Evolutionary conservation across 2,797 vertebrate species (phyloP).

Genomic region (Gadopsis marmoratus): DNA sequence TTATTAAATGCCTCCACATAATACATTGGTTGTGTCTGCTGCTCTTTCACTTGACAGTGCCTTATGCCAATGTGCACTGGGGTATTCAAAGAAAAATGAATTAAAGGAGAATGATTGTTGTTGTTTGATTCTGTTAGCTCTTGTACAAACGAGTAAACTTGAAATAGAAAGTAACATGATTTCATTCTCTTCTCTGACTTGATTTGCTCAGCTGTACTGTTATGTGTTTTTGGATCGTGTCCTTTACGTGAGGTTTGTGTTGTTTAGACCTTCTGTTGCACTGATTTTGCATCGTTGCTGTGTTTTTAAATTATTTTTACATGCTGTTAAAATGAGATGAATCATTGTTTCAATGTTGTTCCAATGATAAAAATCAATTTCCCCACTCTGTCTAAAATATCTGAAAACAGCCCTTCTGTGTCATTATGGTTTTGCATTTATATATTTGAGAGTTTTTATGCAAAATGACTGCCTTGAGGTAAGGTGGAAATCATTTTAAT

Average conservation of each 20-base stretch:
- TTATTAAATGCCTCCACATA: constrained; percentile 31
- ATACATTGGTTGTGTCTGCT: neutral
- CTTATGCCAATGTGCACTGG: neutral
- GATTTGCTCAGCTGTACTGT: neutral
- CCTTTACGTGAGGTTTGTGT: neutral
- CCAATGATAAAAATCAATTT: constrained; percentile 1
- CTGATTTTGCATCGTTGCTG: constrained; percentile 25
- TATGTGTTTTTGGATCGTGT: constrained; percentile 5
- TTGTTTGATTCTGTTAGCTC: neutral
- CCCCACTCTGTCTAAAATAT: constrained; percentile 13
- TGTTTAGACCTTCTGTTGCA: neutral
- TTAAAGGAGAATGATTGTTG: constrained; percentile 13
- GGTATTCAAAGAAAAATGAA: constrained; percentile 21
- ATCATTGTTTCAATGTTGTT: neutral
- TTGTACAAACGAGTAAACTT: neutral
- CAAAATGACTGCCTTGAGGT: constrained; percentile 36
- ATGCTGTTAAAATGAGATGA: neutral
- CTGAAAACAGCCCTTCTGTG: constrained; percentile 13
- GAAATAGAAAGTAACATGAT: constrained; percentile 13
- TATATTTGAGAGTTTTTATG: constrained; percentile 42
- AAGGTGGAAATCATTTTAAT: constrained; percentile 52
- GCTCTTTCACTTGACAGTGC: constrained; percentile 11
- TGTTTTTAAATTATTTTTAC: neutral
- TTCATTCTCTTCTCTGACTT: neutral
- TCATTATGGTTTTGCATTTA: constrained; percentile 18